Base-by-base conservation (phyloP, 2,113 vertebrate species). In the Heloderma charlesbogerti region DNA sequence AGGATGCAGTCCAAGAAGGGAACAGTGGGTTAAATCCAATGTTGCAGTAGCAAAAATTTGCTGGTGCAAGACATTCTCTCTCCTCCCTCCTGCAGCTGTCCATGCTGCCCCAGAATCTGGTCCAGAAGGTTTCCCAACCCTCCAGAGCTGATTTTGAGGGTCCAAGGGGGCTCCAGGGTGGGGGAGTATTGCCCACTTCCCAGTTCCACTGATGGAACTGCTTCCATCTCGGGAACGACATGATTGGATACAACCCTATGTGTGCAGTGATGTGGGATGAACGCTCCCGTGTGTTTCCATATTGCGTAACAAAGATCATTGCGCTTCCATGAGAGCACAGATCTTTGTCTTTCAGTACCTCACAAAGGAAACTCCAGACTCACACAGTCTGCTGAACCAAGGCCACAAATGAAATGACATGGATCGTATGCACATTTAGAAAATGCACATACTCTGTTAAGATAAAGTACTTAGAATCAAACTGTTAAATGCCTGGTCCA, bases 381-480 rank as follows among this genome's bases (percentile, higher is more conserved):
- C 27, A n/a, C 18, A 15, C 29, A 66, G 7, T 66, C 34, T 48
- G 31, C 22, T 37, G 27, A 78, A 57, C 31, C 45, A 85, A 37
- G 20, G 5, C 10, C 40, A 90, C 40, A 22, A 45, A 57, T 63
- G 51, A 37, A 40, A 54, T 27, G 10, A 48, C 16, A 63, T 63
- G 20, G n/a, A 66, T 63, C 71, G n/a, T 77, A 34, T 25, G 37
- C 13, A 45, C 27, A 85, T 84, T 85, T 54, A 78, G 22, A 67
- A 66, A 90, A 66, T 31, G 3, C 34, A 60, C 45, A 67, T 15
- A 77, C 3, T 54, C 20, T 12, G 31, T 90, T 66, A 48, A 72
- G 67, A 89, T 40, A 57, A 83, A 90, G 43, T 85, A 74, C 48
- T 90, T 48, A 63, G 79, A 72, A 72, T 88, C 57, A 48, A 57